phyloP scores from a whole-genome alignment of 2,888 invertebrate species.

The Nomada lathburiana region DNA sequence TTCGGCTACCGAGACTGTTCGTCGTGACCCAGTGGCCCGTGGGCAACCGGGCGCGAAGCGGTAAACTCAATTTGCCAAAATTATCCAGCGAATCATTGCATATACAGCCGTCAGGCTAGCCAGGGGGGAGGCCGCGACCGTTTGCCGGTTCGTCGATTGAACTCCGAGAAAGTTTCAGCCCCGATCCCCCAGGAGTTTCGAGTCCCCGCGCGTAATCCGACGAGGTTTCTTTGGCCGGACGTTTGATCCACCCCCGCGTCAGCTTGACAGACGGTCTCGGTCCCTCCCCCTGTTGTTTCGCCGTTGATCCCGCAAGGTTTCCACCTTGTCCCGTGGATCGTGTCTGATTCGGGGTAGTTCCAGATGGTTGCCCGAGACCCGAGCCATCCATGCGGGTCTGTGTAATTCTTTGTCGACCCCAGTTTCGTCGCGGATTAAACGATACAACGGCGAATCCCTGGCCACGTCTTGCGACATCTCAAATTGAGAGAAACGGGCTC shows the following conservation, averaged over 20 bases:
- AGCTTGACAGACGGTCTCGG: not conserved
- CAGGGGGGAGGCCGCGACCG: not conserved
- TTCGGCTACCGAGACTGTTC: not conserved
- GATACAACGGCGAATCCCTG: not conserved
- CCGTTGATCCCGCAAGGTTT: not conserved
- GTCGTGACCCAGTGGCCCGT: not conserved
- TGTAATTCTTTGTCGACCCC: not conserved
- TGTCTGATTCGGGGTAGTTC: not conserved
- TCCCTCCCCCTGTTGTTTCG: not conserved
- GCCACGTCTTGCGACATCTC: not conserved
- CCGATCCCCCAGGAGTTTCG: not conserved
- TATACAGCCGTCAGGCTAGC: slow-evolving; percentile 11
- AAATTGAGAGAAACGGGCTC: not conserved
- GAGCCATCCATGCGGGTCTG: not conserved
- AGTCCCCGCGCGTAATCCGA: not conserved
- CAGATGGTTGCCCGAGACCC: not conserved
- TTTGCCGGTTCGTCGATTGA: slow-evolving; percentile 11
- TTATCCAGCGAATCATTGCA: slow-evolving; percentile 57
- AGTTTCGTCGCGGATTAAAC: not conserved
- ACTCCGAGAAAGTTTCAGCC: not conserved
- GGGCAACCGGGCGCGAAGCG: not conserved
- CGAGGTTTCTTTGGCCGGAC: too few species aligned
- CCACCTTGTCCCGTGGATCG: not conserved
- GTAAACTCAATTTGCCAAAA: slow-evolving; percentile 53
- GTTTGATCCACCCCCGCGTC: not conserved